Base-by-base conservation (phyloP, 2,888 invertebrate genomes). In the Sepioteuthis lessoniana region DNA sequence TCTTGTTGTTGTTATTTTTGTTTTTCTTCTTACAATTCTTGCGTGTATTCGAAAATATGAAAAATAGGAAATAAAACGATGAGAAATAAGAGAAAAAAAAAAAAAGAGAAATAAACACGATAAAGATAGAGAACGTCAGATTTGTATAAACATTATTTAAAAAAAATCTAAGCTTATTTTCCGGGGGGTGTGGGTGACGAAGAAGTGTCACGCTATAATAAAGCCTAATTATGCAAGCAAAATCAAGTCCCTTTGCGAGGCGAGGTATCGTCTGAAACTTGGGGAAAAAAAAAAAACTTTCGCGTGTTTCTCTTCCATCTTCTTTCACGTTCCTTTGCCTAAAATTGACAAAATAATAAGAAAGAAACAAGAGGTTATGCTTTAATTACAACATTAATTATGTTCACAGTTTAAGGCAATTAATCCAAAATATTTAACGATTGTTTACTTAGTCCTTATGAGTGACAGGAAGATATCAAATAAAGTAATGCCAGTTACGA, bases 301-400 rank as follows among this genome's bases (percentile, higher is more conserved):
- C 4, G 76, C n/a, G 35, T 35, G 76, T 76, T n/a, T 76, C 19
- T 13, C 76, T 76, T 28, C 21, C n/a, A 76, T 35, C 13, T 76
- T 76, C 35, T 35, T 35, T 35, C n/a, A n/a, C 3, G 13, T 25
- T 35, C 76, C 76, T 16, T 35, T 16, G 7, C 76, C n/a, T 2
- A n/a, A 76, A n/a, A 16, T 76, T 76, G 76, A 76, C 76, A 76
- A 76, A 76, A 76, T 76, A 76, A n/a, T 35, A 76, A 55, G n/a
- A 76, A n/a, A 76, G 28, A 28, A 60, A 60, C 5, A 2, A 5
- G 35, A n/a, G n/a, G 76, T 13, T 76, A n/a, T 76, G 76, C 35
- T 76, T 76, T 76, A 76, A 76, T 76, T 76, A 76, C 76, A 10
- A 76, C 76, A 76, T 76, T 76, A 76, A 76, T 76, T 76, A 76